A percentile compares a stretch with the other conserved stretches of the same genome.
phyloP scores from a whole-genome alignment of 2,797 vertebrate genomes.

The Mergus octosetaceus region DNA sequence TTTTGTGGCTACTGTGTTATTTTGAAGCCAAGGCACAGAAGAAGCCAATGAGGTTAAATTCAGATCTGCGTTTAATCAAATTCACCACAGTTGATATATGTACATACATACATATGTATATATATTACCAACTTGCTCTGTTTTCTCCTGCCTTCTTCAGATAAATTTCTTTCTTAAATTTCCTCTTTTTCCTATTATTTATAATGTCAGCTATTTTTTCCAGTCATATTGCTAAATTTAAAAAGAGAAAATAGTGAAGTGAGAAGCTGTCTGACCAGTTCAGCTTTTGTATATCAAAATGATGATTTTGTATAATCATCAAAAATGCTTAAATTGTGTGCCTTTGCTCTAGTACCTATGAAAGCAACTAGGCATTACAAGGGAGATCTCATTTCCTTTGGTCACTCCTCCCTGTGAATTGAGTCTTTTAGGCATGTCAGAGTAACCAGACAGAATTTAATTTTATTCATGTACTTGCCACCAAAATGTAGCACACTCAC shows the following conservation, averaged over 20 bases:
- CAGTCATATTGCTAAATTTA: neutral
- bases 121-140: neutral
- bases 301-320: neutral
- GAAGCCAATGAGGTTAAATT: neutral
- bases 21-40: neutral
- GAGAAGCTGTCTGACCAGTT: neutral
- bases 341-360: neutral
- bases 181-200: neutral
- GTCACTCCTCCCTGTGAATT: neutral
- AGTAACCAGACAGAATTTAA: neutral
- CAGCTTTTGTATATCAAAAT: neutral
- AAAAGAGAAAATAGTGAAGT: neutral
- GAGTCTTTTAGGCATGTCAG: neutral
- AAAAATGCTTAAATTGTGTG: neutral
- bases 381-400: neutral
- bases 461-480: neutral
- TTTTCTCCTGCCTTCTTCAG: neutral
- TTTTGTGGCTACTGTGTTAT: neutral
- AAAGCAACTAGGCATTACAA: neutral
- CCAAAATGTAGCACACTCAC: rapidly evolving
- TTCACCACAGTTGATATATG: neutral
- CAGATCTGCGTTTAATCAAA: neutral
- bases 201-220: neutral
- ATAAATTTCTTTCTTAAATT: neutral
- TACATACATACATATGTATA: too few relatives aligned